Base-by-base conservation (phyloP, 2,113 vertebrate genomes). In the Carollia perspicillata region DNA sequence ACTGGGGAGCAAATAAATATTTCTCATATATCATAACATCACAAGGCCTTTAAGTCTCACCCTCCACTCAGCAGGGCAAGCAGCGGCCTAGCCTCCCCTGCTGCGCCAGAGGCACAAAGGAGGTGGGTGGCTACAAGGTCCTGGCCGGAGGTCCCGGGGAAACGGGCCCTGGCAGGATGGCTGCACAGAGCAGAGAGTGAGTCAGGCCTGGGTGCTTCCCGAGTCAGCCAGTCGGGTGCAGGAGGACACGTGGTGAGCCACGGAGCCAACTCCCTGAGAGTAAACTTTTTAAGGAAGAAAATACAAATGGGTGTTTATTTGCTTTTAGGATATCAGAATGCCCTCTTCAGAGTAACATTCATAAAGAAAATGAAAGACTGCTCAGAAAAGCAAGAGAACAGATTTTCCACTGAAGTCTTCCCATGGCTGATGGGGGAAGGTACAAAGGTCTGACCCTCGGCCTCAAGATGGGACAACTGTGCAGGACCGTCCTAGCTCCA, bases 221-320 rank as follows among this genome's bases (percentile, higher is more conserved):
- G 35, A 80, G 78, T 86, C 89, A 95, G 51, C 40, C 7, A 2
- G 20, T 35, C 37, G 4, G 6, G 51, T 55, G 60, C 22, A 2
- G 72, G 60, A 20, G 33, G 80, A 35, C 35, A 79, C 90, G 84
- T 30, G 71, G 93, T 85, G 91, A 85, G 83, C 47, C 18, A 0
- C 10, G 26, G 8, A 80, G 75, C 49, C 74, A 92, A 75, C 55
- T 87, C 84, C 92, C 78, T 1, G 5, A 69, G 18, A 86, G 20
- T 69, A 79, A 95, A 69, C 89, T 58, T 84, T 77, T 53, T 47
- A 71, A 84, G 75, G 79, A 86, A 95, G 63, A 75, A 87, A 94
- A 75, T 33, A 60, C 8, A 8, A 16, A n/a, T 75, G 40, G 55
- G 16, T 33, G 74, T 89, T 66, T 47, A 22, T 68, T 68, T 78